Conservation (phyloP, 2,113 vertebrate genomes). For the Ursus arctos region DNA sequence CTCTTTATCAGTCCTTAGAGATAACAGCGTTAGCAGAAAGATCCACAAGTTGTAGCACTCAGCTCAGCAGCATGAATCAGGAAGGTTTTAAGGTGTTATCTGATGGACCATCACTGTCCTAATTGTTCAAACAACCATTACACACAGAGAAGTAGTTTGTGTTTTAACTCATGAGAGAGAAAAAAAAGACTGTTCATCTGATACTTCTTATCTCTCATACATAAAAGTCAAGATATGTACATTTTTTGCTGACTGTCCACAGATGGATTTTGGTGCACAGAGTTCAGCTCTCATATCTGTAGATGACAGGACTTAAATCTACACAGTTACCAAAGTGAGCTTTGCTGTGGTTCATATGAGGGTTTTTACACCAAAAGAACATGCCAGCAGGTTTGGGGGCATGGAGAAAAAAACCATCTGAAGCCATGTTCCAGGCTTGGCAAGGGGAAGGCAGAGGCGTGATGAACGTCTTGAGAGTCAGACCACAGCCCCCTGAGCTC, state of each 20-base stretch:
- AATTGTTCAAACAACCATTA: constrained; percentile 17
- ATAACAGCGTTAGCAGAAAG: constrained; percentile 26
- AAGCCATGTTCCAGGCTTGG: background rate
- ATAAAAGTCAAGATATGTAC: constrained; percentile 29
- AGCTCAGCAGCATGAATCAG: background rate
- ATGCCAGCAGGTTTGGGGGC: background rate
- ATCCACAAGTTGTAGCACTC: background rate
- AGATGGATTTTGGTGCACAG: background rate
- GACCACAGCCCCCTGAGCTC: background rate
- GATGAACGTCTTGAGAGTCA: background rate
- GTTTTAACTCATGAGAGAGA: constrained; percentile 39
- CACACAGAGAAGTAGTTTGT: constrained; percentile 31
- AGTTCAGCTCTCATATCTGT: constrained; percentile 18
- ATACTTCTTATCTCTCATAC: constrained; percentile 57
- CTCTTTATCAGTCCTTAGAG: constrained; percentile 48
- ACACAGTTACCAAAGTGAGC: background rate
- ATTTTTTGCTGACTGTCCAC: constrained; percentile 11
- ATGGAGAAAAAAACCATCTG: background rate
- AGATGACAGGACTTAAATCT: background rate
- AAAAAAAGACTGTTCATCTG: constrained; percentile 42
- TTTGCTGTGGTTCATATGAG: background rate
- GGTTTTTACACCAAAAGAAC: background rate
- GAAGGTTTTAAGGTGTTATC: constrained; percentile 12
- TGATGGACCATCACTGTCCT: background rate
- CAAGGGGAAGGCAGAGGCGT: background rate